A percentile compares a stretch with the other conserved stretches of the same genome.
These are phyloP conservation scores for Neuroterus valhalla DNA, from an alignment of 1,140 invertebrate genomes.

Conservation along the genomic window DNA sequence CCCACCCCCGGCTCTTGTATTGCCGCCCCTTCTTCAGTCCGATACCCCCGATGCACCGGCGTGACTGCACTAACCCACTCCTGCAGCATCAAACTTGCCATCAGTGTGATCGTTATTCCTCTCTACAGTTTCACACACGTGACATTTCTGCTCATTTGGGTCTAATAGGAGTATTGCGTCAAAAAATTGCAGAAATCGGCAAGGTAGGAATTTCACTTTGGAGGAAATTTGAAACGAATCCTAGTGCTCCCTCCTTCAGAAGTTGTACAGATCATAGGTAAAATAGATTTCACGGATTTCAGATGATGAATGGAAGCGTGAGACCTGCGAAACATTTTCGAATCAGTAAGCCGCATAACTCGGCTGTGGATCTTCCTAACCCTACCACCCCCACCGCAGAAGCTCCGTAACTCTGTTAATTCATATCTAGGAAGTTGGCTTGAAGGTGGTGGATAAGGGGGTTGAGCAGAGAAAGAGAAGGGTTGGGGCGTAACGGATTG, in stretches of 20 bases:
- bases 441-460: conserved; percentile 36
- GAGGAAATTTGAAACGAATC: too few relatives aligned
- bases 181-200: too few relatives aligned
- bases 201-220: too few relatives aligned
- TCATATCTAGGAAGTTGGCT: conserved; percentile 73
- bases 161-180: too few relatives aligned
- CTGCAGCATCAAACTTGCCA: conserved; percentile 19
- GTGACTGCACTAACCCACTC: conserved; percentile 51
- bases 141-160: too few relatives aligned
- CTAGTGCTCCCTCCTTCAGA: too few relatives aligned
- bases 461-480: conserved; percentile 46
- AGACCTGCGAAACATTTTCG: conserved; percentile 63
- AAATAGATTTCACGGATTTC: not conserved
- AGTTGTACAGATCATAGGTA: too few relatives aligned
- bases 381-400: conserved; percentile 55
- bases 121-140: too few relatives aligned
- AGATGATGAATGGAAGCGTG: not conserved
- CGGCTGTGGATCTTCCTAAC: conserved; percentile 48
- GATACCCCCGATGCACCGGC: conserved; percentile 48
- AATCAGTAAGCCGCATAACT: conserved; percentile 71
- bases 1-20: conserved; percentile 31
- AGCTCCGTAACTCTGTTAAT: conserved; percentile 75
- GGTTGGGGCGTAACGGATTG: conserved; percentile 51
- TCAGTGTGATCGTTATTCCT: not conserved
- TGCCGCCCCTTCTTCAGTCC: conserved; percentile 27